Evolutionary conservation across 1,140 invertebrate species (phyloP).

Genomic region (Bombus fervidus): DNA sequence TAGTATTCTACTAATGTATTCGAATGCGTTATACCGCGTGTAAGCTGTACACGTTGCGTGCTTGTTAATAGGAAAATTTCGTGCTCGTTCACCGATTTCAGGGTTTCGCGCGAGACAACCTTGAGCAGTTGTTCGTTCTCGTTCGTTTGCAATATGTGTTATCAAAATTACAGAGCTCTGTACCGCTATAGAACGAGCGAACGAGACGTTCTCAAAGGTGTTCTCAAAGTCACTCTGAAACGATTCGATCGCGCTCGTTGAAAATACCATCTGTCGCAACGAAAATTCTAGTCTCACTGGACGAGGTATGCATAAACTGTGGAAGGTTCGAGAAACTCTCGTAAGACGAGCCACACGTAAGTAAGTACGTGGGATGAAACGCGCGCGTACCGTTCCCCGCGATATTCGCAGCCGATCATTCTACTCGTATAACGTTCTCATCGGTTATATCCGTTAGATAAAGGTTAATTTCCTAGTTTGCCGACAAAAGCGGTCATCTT

Average conservation of each 20-base stretch:
- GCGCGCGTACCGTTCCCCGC: not conserved
- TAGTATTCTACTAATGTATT: slow-evolving; percentile 37
- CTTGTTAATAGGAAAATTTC: slow-evolving; percentile 46
- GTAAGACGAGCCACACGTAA: not conserved
- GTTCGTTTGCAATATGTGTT: not conserved
- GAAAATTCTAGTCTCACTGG: not conserved
- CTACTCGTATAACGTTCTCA: not conserved
- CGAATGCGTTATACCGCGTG: slow-evolving; percentile 38
- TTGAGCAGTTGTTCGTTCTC: not conserved
- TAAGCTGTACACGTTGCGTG: slow-evolving; percentile 31
- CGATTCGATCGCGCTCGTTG: not conserved
- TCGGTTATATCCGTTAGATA: not conserved
- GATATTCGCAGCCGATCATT: not conserved
- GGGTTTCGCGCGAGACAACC: slow-evolving; percentile 26
- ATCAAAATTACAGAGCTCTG: not conserved
- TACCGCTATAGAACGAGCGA: not conserved
- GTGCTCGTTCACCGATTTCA: slow-evolving; percentile 23
- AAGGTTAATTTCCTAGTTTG: not conserved
- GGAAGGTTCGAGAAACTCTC: slow-evolving; percentile 18
- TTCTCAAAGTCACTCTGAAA: not conserved
- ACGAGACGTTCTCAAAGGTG: too few species aligned
- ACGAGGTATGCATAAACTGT: not conserved
- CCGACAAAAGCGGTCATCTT: not conserved
- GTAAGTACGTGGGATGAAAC: slow-evolving; percentile 15
- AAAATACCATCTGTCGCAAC: not conserved